Evolutionary conservation across 2,888 invertebrate species (phyloP), one percentile per base, ranked within the genome.

Genomic region (Tetrapedia diversipes): DNA sequence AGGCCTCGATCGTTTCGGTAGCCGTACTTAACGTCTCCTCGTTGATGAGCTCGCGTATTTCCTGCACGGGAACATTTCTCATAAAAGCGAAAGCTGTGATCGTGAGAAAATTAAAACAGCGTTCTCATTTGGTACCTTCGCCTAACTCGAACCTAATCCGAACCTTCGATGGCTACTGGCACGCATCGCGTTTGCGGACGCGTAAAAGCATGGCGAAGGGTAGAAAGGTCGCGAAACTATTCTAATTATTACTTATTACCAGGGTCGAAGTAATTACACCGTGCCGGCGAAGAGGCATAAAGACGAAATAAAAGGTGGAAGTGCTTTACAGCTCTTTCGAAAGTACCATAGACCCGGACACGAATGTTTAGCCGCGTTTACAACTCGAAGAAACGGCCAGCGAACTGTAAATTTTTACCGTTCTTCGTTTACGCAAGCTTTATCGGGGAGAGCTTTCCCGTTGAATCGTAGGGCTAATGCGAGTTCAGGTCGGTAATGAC

Each of bases 161-260:
- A n/a, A n/a, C n/a, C n/a, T n/a, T 74, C 54, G 56, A 57, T 41
- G 37, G 51, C 27, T 37, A 2, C 22, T 27, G 24, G 29, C 75
- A 74, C 75, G 73, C 75, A 63, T n/a, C 39, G 34, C 34, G 27
- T 29, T n/a, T 24, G n/a, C 11, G 14, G 8, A 34, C 41, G 47
- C 56, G 29, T 41, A 49, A 56, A 59, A 43, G 16, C 27, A n/a
- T n/a, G 45, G 7, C 7, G 29, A 10, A 19, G 37, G 54, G 29
- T 27, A 24, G 27, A 19, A 19, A 19, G n/a, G 37, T 24, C 41
- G 49, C 45, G 68, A 57, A 64, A 79, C 51, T 69, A 24, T 54
- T 74, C 68, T 70, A 75, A 82, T 84, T 81, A 81, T 81, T 81
- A 75, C 72, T 74, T 77, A 76, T 71, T 56, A 47, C 63, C 54